A percentile compares a stretch with the other conserved stretches of the same genome.
Evolutionary conservation across 1,140 invertebrate genomes (phyloP).

Genomic region (Aphidius ervi): DNA sequence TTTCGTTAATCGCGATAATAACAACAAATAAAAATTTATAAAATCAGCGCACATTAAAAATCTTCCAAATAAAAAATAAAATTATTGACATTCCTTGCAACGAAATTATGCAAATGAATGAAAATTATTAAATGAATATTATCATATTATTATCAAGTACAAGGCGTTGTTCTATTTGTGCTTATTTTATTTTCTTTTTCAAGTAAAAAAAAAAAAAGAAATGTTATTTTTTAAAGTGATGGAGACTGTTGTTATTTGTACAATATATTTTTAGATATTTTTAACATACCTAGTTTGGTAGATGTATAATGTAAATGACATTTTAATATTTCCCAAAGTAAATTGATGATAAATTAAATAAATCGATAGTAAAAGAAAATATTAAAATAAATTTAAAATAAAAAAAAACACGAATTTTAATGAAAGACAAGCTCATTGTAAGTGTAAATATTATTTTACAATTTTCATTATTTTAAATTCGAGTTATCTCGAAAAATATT

Average conservation of each 20-base stretch:
- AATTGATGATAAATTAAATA: no score
- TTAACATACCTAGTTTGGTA: constrained; percentile 16
- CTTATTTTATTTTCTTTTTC: constrained; percentile 18
- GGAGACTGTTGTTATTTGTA: constrained; percentile 28
- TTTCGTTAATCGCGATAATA: constrained; percentile 1
- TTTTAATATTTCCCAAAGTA: no score
- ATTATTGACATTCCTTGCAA: constrained; percentile 4
- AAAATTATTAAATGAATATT: no score
- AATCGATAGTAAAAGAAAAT: no score
- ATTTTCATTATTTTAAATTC: no score
- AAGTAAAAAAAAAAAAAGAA: constrained; percentile 15
- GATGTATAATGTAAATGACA: not conserved
- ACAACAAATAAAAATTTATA: not conserved
- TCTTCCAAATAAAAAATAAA: constrained; percentile 9
- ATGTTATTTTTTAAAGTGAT: constrained; percentile 18
- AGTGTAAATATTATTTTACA: no score
- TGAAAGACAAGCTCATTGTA: no score
- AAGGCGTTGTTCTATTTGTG: not conserved
- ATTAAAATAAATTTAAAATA: no score
- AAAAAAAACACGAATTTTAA: no score
- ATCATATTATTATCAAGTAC: no score
- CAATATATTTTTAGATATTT: constrained; percentile 36
- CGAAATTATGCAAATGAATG: not conserved
- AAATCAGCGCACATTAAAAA: constrained; percentile 16
- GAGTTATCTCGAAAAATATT: no score